These are phyloP conservation scores for Iselma pallidipennis DNA, from an alignment of 2,888 invertebrate species.

Conservation along the genomic window DNA sequence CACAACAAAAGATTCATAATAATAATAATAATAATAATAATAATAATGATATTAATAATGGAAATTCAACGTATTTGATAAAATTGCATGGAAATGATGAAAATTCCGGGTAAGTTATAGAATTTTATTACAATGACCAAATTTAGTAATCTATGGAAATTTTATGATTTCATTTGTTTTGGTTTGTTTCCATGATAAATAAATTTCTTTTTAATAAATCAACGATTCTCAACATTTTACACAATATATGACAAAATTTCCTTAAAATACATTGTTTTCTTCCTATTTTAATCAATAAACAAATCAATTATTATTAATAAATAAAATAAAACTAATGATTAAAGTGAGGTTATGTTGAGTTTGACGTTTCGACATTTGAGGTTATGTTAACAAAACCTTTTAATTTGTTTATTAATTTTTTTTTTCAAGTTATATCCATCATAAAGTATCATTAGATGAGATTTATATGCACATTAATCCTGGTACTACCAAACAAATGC, in stretches of 20 bases:
- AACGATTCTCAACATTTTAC: not conserved
- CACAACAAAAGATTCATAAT: not conserved
- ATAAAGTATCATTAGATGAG: conserved; percentile 70
- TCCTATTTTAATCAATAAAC: not conserved
- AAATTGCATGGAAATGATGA: conserved; percentile 54
- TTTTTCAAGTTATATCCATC: conserved; percentile 67
- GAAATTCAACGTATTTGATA: conserved; percentile 54
- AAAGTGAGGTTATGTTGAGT: not conserved
- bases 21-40: not conserved
- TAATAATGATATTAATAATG: not conserved
- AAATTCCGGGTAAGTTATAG: conserved; percentile 56
- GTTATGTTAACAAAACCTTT: not conserved
- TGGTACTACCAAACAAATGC: conserved; percentile 65
- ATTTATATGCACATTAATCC: conserved; percentile 73
- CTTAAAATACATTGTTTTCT: too few relatives aligned
- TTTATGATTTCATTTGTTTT: conserved; percentile 31
- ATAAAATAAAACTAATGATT: not conserved
- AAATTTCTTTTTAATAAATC: not conserved
- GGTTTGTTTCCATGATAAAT: conserved; percentile 23
- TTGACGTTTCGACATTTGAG: conserved; percentile 2
- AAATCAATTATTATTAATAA: not conserved
- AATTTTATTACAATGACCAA: conserved; percentile 36
- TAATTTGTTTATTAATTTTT: not conserved
- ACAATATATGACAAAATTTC: too few relatives aligned
- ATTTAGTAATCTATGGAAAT: conserved; percentile 39